Percentiles rank a stretch among this genome's conserved stretches.
Conservation (phyloP, 2,113 vertebrate species). For the Talpa occidentalis region DNA sequence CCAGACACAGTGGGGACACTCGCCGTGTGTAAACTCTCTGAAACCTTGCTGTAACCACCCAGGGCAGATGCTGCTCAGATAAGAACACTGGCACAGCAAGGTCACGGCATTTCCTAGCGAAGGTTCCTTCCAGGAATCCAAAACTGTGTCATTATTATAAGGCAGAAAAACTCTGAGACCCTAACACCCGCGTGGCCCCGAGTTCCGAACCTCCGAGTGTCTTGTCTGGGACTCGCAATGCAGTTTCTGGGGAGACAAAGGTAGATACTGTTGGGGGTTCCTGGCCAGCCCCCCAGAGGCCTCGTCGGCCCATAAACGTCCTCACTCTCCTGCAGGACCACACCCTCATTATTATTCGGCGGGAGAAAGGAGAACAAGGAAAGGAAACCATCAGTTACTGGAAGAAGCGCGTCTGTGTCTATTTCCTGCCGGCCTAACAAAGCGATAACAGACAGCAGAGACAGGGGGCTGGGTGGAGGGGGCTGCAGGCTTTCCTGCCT, state of each 20-base stretch:
- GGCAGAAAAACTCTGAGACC: not conserved
- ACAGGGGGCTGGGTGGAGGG: accelerated
- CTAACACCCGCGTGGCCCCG: not conserved
- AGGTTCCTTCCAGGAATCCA: not conserved
- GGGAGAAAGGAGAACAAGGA: not conserved
- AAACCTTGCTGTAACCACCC: accelerated
- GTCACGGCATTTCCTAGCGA: not conserved
- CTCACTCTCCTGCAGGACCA: not conserved
- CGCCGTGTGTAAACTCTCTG: accelerated
- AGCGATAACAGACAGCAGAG: accelerated
- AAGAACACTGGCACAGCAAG: not conserved
- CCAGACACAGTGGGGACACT: not conserved
- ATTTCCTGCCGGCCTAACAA: not conserved
- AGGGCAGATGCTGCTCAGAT: not conserved
- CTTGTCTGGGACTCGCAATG: not conserved
- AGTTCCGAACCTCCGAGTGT: not conserved
- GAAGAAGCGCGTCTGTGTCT: not conserved
- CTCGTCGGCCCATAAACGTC: accelerated
- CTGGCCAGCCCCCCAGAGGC: not conserved
- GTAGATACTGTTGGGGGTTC: not conserved
- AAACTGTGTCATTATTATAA: not conserved
- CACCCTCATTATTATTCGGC: not conserved
- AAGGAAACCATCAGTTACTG: not conserved
- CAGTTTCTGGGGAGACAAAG: not conserved
- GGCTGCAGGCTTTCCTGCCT: not conserved